These are phyloP conservation scores for Neoniphon sammara DNA, from an alignment of 2,797 vertebrate genomes.

Conservation along the genomic window DNA sequence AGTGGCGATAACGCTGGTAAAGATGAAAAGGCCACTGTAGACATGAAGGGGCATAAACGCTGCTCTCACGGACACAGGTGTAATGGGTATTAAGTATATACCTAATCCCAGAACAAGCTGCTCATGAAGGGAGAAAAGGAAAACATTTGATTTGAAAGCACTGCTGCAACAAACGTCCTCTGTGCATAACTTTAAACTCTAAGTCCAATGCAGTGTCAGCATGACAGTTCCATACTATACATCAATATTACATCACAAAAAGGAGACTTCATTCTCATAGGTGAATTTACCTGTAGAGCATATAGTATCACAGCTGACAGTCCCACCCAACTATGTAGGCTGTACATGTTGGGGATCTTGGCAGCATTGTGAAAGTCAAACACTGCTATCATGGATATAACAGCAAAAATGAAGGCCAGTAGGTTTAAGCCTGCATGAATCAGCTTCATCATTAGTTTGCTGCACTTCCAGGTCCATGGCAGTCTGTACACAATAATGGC, in stretches of 20 bases:
- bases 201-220: too few species aligned
- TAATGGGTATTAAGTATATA: constrained; percentile 89
- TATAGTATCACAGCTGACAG: constrained; percentile 86
- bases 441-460: constrained; percentile 92
- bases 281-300: constrained; percentile 86
- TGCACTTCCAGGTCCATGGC: constrained; percentile 96
- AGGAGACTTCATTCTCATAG: not conserved
- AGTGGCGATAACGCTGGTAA: constrained; percentile 86
- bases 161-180: not conserved
- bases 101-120: constrained; percentile 89
- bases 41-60: constrained; percentile 89
- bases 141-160: constrained; percentile 7
- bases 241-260: not conserved
- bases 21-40: constrained; percentile 90
- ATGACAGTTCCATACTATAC: too few species aligned
- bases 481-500: constrained; percentile 95
- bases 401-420: constrained; percentile 84
- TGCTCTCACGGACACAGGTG: constrained; percentile 84
- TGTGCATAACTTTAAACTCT: too few species aligned
- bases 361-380: constrained; percentile 91
- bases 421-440: constrained; percentile 89
- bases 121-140: constrained; percentile 49
- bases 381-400: constrained; percentile 88
- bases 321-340: constrained; percentile 97
- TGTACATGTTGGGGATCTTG: constrained; percentile 95